Conservation (phyloP, 1,140 invertebrate species). For the Augochlora pura region DNA sequence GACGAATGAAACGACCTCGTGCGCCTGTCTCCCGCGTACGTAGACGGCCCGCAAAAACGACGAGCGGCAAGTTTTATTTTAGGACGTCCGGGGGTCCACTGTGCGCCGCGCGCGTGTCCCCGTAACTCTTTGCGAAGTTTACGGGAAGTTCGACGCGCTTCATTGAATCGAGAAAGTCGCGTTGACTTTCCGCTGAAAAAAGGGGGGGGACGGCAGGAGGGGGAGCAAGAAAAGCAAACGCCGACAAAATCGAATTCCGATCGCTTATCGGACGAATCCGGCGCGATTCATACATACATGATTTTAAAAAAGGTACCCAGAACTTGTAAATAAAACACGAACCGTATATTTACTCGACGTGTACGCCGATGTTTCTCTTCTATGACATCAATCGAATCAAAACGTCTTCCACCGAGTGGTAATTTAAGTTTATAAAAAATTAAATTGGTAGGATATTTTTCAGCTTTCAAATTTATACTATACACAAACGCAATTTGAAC, state of each 20-base stretch:
- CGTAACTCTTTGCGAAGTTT: constrained; percentile 28
- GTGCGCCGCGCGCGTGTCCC: constrained; percentile 10
- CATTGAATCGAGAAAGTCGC: constrained; percentile 21
- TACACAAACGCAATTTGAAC: too few species aligned
- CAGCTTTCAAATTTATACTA: too few species aligned
- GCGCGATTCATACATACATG: too few species aligned
- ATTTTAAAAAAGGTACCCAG: too few species aligned
- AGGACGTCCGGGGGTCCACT: constrained; percentile 15
- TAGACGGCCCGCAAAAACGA: constrained; percentile 15
- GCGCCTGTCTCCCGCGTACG: neutral
- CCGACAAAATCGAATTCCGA: neutral
- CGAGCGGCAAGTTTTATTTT: constrained; percentile 44
- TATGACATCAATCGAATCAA: too few species aligned
- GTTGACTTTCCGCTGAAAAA: neutral
- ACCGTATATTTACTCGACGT: too few species aligned
- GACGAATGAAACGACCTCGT: constrained; percentile 2
- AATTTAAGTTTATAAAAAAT: too few species aligned
- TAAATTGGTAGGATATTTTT: too few species aligned
- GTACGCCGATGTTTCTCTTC: too few species aligned
- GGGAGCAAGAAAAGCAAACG: too few species aligned
- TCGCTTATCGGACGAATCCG: neutral
- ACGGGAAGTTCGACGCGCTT: constrained; percentile 31
- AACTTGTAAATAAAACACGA: too few species aligned
- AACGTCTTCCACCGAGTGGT: too few species aligned
- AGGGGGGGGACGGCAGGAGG: neutral